phyloP scores from a whole-genome alignment of 2,888 invertebrate species.

The Melanostoma scalare region DNA sequence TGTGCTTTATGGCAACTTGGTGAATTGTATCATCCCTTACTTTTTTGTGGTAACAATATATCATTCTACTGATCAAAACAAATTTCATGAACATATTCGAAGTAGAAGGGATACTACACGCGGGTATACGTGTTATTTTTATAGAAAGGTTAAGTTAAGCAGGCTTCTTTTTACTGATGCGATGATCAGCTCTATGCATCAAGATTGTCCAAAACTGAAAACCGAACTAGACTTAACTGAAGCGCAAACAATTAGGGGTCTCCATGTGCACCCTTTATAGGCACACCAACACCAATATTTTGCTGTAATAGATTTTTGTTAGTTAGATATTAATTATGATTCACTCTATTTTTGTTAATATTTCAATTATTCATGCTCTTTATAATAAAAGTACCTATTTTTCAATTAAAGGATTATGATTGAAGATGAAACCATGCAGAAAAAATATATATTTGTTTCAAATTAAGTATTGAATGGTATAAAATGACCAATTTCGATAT shows the following conservation, averaged over 20 bases:
- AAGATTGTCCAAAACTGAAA: no score
- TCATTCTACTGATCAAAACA: no score
- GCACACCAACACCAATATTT: not conserved
- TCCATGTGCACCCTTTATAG: not conserved
- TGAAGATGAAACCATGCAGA: slow-evolving; percentile 56
- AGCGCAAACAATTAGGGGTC: not conserved
- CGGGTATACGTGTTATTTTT: no score
- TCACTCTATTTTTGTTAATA: slow-evolving; percentile 19
- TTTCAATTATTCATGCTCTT: slow-evolving; percentile 49
- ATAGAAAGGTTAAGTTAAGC: no score
- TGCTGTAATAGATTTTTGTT: slow-evolving; percentile 28
- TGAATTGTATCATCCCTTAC: no score
- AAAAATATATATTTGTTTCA: not conserved
- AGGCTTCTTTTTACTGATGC: no score
- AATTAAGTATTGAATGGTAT: slow-evolving; percentile 17
- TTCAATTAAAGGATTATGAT: slow-evolving; percentile 9
- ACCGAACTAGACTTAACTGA: no score
- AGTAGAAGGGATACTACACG: no score
- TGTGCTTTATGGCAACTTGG: no score
- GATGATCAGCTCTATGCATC: no score
- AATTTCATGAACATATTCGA: no score
- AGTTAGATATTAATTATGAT: slow-evolving; percentile 54
- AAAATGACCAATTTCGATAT: slow-evolving; percentile 64
- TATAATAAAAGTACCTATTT: not conserved
- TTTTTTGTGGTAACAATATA: no score